phyloP scores from a whole-genome alignment of 2,888 invertebrate species.

The Lepidocyrtoides sp. region DNA sequence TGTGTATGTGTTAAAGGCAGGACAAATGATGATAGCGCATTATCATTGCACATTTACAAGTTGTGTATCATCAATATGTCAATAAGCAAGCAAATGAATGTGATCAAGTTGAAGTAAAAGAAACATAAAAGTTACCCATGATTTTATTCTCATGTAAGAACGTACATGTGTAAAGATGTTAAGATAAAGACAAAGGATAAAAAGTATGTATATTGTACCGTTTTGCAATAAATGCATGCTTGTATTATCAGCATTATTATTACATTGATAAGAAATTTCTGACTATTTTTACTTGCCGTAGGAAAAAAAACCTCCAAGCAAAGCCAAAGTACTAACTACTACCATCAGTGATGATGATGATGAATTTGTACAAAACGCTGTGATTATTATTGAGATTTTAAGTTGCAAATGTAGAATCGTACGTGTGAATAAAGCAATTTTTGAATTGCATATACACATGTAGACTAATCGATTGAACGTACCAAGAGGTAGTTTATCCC shows the following conservation, averaged over 20 bases:
- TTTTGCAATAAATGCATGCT: conserved; percentile 26
- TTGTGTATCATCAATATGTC: conserved; percentile 11
- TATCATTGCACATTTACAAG: too few relatives aligned
- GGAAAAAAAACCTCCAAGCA: conserved; percentile 19
- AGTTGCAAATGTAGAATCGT: background rate
- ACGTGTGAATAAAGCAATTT: conserved; percentile 2
- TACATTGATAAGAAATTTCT: conserved; percentile 37
- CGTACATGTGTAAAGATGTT: background rate
- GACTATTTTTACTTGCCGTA: background rate
- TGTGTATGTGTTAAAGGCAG: too few relatives aligned
- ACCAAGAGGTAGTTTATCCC: background rate
- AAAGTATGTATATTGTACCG: conserved; percentile 12
- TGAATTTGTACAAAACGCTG: conserved; percentile 4
- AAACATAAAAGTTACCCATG: conserved; percentile 48
- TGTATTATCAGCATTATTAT: background rate
- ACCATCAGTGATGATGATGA: background rate
- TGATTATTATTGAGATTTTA: conserved; percentile 14
- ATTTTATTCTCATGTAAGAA: conserved; percentile 41
- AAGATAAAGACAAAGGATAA: background rate
- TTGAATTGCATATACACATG: conserved; percentile 25
- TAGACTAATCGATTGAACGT: conserved; percentile 30
- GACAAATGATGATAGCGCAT: too few relatives aligned
- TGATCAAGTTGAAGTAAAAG: conserved; percentile 19
- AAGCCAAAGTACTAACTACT: background rate
- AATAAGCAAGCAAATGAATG: conserved; percentile 6